phyloP scores from a whole-genome alignment of 2,113 vertebrate species.

The Siniperca knerii region DNA sequence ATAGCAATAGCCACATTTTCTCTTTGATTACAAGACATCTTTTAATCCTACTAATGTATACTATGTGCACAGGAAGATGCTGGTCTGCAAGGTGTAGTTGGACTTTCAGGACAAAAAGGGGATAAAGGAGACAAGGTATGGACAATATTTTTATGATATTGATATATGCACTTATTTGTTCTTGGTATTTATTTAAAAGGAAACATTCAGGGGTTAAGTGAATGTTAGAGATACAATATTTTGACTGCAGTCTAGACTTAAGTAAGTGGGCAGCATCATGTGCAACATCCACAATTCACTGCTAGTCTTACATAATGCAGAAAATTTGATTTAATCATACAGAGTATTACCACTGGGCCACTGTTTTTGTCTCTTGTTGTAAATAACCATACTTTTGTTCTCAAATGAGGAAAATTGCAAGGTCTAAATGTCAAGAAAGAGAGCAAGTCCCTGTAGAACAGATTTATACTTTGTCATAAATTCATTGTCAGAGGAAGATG shows the following conservation, averaged over 20 bases:
- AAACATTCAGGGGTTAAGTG: background rate
- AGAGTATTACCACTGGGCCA: background rate
- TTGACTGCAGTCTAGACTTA: background rate
- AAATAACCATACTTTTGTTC: slow-evolving; percentile 30
- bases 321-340: slow-evolving; percentile 15
- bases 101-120: slow-evolving; percentile 88
- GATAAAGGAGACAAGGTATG: slow-evolving; percentile 87
- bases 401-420: slow-evolving; percentile 25
- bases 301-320: slow-evolving; percentile 16
- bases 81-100: slow-evolving; percentile 84
- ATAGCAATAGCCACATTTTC: background rate
- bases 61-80: slow-evolving; percentile 86
- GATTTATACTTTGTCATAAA: slow-evolving; percentile 36
- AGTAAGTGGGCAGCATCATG: background rate
- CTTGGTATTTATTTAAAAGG: background rate
- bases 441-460: slow-evolving; percentile 1
- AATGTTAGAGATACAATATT: slow-evolving; percentile 9
- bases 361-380: background rate
- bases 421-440: slow-evolving; percentile 45
- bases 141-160: background rate
- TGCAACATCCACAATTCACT: background rate
- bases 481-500: slow-evolving; percentile 29
- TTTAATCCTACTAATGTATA: slow-evolving; percentile 18
- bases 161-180: background rate
- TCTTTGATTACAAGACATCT: background rate